Conservation (phyloP, 2,888 invertebrate genomes). For the Sycophila texana region DNA sequence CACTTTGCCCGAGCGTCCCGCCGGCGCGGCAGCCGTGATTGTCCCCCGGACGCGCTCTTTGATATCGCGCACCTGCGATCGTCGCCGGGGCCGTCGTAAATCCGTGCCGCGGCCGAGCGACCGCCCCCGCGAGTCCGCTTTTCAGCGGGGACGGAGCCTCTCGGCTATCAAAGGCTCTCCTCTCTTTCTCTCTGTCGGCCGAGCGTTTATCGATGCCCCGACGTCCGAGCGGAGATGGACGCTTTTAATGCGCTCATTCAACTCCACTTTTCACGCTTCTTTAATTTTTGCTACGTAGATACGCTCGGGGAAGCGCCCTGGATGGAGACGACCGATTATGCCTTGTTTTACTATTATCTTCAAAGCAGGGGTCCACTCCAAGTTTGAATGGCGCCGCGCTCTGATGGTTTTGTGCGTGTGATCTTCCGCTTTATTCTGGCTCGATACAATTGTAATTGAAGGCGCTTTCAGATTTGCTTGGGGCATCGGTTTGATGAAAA, state of each 20-base stretch:
- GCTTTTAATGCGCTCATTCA: slow-evolving; percentile 44
- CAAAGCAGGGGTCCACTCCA: too few species aligned
- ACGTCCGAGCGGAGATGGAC: not conserved
- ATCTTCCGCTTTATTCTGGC: too few species aligned
- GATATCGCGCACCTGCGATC: slow-evolving; percentile 57
- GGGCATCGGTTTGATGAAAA: too few species aligned
- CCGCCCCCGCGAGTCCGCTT: not conserved
- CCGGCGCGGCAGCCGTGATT: slow-evolving; percentile 30
- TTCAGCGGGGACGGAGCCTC: slow-evolving; percentile 37
- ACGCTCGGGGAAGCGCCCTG: not conserved
- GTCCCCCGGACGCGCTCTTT: slow-evolving; percentile 15
- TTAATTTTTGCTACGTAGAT: slow-evolving; percentile 30
- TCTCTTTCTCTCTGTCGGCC: not conserved
- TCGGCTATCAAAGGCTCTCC: slow-evolving; percentile 5
- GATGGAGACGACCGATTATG: slow-evolving; percentile 28
- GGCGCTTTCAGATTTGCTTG: too few species aligned
- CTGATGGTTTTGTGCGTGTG: too few species aligned
- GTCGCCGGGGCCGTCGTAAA: slow-evolving; percentile 36
- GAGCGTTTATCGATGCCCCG: slow-evolving; percentile 34
- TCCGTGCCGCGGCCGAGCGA: slow-evolving; percentile 25
- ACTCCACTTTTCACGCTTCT: slow-evolving; percentile 52
- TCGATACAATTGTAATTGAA: too few species aligned
- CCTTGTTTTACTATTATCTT: slow-evolving; percentile 34
- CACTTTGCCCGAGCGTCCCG: not conserved
- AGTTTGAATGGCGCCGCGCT: too few species aligned